Base-by-base conservation (phyloP, 2,888 invertebrate species). In the Didymodactylos carnosus region DNA sequence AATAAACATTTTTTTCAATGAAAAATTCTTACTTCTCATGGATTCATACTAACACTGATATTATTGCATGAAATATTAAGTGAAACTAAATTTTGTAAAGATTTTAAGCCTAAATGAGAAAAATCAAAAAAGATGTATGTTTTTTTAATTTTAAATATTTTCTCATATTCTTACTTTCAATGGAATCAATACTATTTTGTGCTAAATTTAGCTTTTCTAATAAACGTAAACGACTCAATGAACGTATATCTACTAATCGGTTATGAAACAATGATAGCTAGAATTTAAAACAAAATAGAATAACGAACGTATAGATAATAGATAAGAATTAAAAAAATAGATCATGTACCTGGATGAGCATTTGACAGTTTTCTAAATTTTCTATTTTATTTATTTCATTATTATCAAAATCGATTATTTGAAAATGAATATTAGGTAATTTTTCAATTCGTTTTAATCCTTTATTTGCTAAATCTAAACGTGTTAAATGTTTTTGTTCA, bases 1-100 rank as follows among this genome's bases (percentile, higher is more conserved):
- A 40, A 35, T n/a, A 70, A 35, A 39, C 43, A 51, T 25, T 27
- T 39, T 69, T 6, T 6, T 19, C 72, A 35, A 13, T 41, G 39
- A 23, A 27, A 62, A 35, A 25, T 5, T 41, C 69, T 29, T 35
- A 71, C 43, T 70, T 41, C 71, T 19, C n/a, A 39, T 41, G n/a
- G 35, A 41, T 69, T 25, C 23, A 7, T 19, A 71, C 76, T 77
- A 84, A 88, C 88, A 86, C 93, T 93, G 79, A 94, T 90, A 80
- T 90, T 92, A 84, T 94, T 94, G 76, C 90, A 91, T 83, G 90
- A 88, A 74, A 94, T 85, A 84, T 91, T 91, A 72, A 94, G 86
- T 80, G 89, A 89, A 80, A 89, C 88, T 76, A 94, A 86, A 80
- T 90, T 89, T 72, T 87, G 86, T 77, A 94, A 86, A 76, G 92